These are phyloP conservation scores for Etia nguti DNA, from an alignment of 2,113 vertebrate species.

Conservation along the genomic window DNA sequence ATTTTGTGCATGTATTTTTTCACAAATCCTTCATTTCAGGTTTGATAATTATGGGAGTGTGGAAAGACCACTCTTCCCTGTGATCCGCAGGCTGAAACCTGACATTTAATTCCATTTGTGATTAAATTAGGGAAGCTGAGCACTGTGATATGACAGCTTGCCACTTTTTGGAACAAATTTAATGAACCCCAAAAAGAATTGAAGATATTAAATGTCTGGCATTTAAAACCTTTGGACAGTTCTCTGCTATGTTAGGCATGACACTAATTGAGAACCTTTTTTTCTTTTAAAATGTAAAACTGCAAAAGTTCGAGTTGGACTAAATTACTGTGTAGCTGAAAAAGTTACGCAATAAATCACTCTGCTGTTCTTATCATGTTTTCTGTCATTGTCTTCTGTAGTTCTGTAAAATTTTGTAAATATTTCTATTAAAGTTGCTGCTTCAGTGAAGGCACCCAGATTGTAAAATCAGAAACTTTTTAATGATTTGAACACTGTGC, in stretches of 20 bases:
- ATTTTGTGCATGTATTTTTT: background rate
- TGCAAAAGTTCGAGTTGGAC: background rate
- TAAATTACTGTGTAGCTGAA: background rate
- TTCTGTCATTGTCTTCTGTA: background rate
- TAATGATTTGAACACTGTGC: background rate
- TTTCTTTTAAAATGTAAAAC: background rate
- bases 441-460: background rate
- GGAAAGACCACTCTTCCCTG: background rate
- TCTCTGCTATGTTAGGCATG: background rate
- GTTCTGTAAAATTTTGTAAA: background rate
- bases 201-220: background rate
- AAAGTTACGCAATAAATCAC: background rate
- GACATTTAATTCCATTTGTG: background rate
- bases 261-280: background rate
- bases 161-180: background rate
- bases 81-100: background rate
- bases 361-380: background rate
- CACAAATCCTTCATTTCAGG: background rate
- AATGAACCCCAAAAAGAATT: background rate
- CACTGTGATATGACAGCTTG: background rate
- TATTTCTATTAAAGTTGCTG: background rate
- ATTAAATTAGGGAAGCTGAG: background rate
- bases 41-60: background rate
- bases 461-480: background rate
- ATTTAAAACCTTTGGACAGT: background rate